Evolutionary conservation across 2,888 invertebrate genomes (phyloP).

Genomic region (Pycnomerus fuliginosus): DNA sequence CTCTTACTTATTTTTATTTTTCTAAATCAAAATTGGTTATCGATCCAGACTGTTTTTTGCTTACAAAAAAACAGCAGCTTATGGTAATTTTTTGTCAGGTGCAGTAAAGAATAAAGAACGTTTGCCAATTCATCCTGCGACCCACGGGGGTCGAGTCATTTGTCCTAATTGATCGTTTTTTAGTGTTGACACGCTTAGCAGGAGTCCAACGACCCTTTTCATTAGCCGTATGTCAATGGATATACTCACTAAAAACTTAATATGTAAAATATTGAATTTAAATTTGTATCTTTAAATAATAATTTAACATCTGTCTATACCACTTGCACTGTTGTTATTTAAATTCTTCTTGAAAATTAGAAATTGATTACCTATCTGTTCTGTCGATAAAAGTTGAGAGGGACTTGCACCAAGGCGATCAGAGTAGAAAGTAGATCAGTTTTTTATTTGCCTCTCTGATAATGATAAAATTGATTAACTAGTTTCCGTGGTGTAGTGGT

Average conservation of each 20-base stretch:
- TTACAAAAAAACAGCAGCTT: neutral
- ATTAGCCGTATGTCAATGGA: neutral
- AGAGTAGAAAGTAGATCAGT: no score
- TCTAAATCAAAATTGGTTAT: no score
- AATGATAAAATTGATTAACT: neutral
- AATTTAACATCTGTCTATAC: no score
- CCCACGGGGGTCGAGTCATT: slow-evolving; percentile 31
- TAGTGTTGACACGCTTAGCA: slow-evolving; percentile 31
- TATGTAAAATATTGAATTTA: no score
- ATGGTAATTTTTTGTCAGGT: slow-evolving; percentile 21
- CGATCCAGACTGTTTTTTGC: neutral
- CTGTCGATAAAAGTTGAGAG: no score
- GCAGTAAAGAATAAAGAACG: slow-evolving; percentile 29
- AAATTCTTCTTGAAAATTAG: no score
- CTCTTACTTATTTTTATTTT: no score
- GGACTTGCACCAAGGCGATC: no score
- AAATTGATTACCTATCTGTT: no score
- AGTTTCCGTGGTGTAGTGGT: slow-evolving; percentile 86
- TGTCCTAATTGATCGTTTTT: slow-evolving; percentile 39
- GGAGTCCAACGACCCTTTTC: slow-evolving; percentile 15
- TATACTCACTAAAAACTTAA: no score
- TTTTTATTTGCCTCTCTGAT: neutral
- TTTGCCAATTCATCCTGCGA: slow-evolving; percentile 37
- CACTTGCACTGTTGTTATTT: no score
- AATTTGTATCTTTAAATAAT: no score